Percentiles rank a stretch among this genome's conserved stretches.
Conservation (phyloP, 37 sponge, comb jelly and placozoan species). For the Cladorhizidae sp. region DNA sequence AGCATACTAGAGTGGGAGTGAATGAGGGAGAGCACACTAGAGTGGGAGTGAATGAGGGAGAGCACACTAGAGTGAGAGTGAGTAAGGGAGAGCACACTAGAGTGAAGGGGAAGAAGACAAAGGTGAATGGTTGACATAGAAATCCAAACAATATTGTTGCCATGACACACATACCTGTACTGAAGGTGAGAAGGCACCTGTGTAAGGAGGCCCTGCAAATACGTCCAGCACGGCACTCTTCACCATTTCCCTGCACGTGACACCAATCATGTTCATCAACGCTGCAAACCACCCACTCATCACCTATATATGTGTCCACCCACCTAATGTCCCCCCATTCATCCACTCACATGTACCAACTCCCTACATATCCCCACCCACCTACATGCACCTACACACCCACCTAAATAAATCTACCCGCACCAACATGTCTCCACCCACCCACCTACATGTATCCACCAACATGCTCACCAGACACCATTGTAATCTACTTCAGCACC, state of each 20-base stretch:
- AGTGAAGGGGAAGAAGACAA: neutral
- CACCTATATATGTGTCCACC: too few relatives aligned
- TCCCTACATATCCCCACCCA: too few relatives aligned
- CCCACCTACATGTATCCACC: neutral
- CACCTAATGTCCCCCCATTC: too few relatives aligned
- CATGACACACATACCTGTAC: conserved; percentile 39
- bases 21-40: too few relatives aligned
- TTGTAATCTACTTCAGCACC: conserved; percentile 44
- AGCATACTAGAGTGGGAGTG: too few relatives aligned
- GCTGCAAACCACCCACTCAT: too few relatives aligned
- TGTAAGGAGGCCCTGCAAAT: conserved; percentile 61
- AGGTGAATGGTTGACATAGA: neutral
- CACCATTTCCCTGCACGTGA: conserved; percentile 26
- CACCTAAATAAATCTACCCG: too few relatives aligned
- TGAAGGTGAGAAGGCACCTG: conserved; percentile 55
- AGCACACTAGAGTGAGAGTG: neutral
- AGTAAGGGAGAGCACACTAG: neutral
- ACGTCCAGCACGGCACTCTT: conserved; percentile 35
- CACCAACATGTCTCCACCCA: neutral
- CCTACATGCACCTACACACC: neutral
- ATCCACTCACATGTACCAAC: too few relatives aligned
- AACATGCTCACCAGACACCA: conserved; percentile 29
- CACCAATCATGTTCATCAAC: too few relatives aligned
- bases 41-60: too few relatives aligned
- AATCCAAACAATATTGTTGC: too few relatives aligned